These are phyloP conservation scores for Hirundichthys speculiger DNA, from an alignment of 2,113 vertebrate species.

Conservation along the genomic window DNA sequence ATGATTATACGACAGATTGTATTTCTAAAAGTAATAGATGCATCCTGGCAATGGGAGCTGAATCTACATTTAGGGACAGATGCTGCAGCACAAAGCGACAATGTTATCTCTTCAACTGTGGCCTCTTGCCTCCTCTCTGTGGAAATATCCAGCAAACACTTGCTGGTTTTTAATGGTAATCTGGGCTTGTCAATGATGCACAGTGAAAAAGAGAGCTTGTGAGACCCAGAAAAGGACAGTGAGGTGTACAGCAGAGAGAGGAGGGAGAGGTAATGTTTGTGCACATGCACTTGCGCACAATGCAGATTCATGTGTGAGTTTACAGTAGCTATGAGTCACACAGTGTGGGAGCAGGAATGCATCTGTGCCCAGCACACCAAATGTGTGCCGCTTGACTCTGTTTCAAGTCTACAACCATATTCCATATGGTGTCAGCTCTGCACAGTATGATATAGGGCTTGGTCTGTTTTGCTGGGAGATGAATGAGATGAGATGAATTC, in stretches of 20 bases:
- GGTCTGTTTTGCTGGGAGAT: slow-evolving; percentile 27
- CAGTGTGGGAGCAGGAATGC: slow-evolving; percentile 72
- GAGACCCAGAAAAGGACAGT: neutral
- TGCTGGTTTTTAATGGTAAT: slow-evolving; percentile 73
- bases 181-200: slow-evolving; percentile 57
- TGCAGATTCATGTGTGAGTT: slow-evolving; percentile 33
- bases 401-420: slow-evolving; percentile 69
- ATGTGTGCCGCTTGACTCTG: slow-evolving; percentile 65
- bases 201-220: slow-evolving; percentile 2
- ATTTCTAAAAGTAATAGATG: neutral
- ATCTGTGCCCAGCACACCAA: slow-evolving; percentile 78
- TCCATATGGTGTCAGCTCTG: slow-evolving; percentile 71
- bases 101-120: slow-evolving; percentile 47
- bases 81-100: slow-evolving; percentile 48
- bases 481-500: slow-evolving; percentile 35
- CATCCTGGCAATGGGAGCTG: neutral
- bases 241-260: neutral
- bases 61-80: slow-evolving; percentile 4
- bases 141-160: slow-evolving; percentile 71
- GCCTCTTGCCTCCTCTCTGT: slow-evolving; percentile 54
- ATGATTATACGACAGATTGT: too few relatives aligned
- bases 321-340: slow-evolving; percentile 74
- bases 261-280: slow-evolving; percentile 23
- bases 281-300: slow-evolving; percentile 16
- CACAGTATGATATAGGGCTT: slow-evolving; percentile 23